A percentile compares a stretch with the other conserved stretches of the same genome.
phyloP scores from a whole-genome alignment of 2,797 vertebrate species.

The Synanceia verrucosa region DNA sequence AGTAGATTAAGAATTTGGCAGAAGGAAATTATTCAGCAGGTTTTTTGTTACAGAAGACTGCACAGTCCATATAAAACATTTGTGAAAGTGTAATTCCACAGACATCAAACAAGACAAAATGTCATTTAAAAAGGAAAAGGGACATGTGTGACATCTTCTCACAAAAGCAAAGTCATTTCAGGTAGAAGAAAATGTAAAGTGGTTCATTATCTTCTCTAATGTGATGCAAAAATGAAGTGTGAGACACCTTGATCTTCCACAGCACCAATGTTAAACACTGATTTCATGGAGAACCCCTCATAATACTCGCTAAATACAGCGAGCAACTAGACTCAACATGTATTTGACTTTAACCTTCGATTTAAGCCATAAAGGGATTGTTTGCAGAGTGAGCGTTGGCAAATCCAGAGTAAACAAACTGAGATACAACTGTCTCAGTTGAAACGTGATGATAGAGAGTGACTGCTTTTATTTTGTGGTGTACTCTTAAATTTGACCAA shows the following conservation, averaged over 20 bases:
- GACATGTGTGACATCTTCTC: conserved; percentile 44
- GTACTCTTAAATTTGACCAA: neutral
- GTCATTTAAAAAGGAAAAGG: conserved; percentile 58
- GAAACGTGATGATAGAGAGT: neutral
- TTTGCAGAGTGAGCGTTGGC: conserved; percentile 5
- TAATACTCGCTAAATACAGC: conserved; percentile 54
- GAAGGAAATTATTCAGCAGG: neutral
- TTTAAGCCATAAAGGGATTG: conserved; percentile 35
- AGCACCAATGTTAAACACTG: conserved; percentile 51
- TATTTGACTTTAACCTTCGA: conserved; percentile 45
- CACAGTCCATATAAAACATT: conserved; percentile 40
- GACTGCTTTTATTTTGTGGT: neutral
- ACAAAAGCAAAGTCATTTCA: conserved; percentile 45
- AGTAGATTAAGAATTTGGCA: neutral
- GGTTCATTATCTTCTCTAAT: conserved; percentile 59
- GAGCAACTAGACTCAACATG: conserved; percentile 28
- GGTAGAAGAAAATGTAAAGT: conserved; percentile 51
- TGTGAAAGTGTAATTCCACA: conserved; percentile 47
- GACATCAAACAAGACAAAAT: conserved; percentile 58
- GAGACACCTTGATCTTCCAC: conserved; percentile 65
- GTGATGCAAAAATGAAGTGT: conserved; percentile 64
- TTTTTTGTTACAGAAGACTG: neutral
- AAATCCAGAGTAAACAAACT: conserved; percentile 34
- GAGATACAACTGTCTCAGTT: conserved; percentile 15
- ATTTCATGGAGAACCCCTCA: conserved; percentile 53